A percentile compares a stretch with the other conserved stretches of the same genome.
phyloP scores from a whole-genome alignment of 1,140 invertebrate genomes.

The Wiebesia pumilae region DNA sequence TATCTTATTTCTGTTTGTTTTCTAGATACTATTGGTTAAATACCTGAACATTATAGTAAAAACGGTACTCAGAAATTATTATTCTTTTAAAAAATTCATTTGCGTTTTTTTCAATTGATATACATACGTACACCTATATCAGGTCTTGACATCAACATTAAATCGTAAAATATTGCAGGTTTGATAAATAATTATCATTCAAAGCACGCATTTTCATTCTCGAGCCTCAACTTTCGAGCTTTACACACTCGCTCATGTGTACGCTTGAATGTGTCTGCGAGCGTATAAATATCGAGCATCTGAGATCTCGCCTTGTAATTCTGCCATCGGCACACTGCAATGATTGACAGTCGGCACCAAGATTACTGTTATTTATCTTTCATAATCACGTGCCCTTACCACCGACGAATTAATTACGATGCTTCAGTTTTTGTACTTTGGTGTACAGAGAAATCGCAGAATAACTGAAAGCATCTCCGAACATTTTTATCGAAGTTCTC shows the following conservation, averaged over 20 bases:
- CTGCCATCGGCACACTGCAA: not conserved
- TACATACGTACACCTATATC: not conserved
- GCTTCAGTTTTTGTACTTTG: not conserved
- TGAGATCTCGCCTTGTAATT: conserved; percentile 16
- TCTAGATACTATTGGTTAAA: not conserved
- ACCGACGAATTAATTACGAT: conserved; percentile 40
- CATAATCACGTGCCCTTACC: conserved; percentile 33
- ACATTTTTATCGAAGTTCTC: conserved; percentile 40
- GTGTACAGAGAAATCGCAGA: conserved; percentile 49
- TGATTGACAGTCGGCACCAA: conserved; percentile 35
- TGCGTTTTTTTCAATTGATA: not conserved
- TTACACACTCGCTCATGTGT: not conserved
- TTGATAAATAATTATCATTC: conserved; percentile 36
- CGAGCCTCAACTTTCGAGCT: not conserved
- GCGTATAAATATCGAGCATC: not conserved
- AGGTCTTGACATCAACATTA: not conserved
- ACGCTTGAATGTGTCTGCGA: not conserved
- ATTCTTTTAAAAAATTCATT: conserved; percentile 27
- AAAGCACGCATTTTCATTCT: not conserved
- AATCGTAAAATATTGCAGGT: conserved; percentile 25
- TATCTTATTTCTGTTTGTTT: not conserved
- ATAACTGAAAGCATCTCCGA: conserved; percentile 13
- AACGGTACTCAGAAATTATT: not conserved
- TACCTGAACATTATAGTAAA: not conserved
- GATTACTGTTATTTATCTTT: conserved; percentile 47